Conservation (phyloP, 2,888 invertebrate genomes). For the Hetaerina titia region DNA sequence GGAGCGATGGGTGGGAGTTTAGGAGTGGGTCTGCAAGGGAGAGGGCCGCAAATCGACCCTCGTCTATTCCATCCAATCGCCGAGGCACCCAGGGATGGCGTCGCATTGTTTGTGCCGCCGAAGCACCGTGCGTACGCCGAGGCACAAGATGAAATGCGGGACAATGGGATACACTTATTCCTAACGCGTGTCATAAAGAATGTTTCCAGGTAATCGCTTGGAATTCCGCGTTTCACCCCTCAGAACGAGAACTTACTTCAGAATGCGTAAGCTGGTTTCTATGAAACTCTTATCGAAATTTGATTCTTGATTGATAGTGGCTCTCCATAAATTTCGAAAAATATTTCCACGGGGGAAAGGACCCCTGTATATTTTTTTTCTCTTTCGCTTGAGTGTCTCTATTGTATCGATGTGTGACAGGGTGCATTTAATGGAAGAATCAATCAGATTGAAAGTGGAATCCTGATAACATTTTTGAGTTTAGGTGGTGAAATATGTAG, state of each 20-base stretch:
- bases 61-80: too few species aligned
- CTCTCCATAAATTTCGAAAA: background rate
- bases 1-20: background rate
- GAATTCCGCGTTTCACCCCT: background rate
- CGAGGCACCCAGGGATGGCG: too few species aligned
- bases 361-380: too few species aligned
- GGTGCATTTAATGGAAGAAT: too few species aligned
- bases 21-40: background rate
- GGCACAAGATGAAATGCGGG: slow-evolving; percentile 6
- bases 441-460: too few species aligned
- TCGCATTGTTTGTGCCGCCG: too few species aligned
- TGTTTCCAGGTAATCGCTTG: background rate
- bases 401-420: too few species aligned
- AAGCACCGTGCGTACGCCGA: background rate
- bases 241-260: background rate
- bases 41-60: too few species aligned
- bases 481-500: too few species aligned
- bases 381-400: too few species aligned
- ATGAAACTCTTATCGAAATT: background rate
- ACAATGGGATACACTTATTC: background rate
- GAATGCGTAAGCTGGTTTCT: background rate
- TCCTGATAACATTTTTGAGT: too few species aligned
- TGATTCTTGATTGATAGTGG: background rate
- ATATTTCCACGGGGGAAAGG: too few species aligned
- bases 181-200: background rate